Evolutionary conservation across 2,797 vertebrate genomes (phyloP).

Genomic region (Gadopsis bispinosus): DNA sequence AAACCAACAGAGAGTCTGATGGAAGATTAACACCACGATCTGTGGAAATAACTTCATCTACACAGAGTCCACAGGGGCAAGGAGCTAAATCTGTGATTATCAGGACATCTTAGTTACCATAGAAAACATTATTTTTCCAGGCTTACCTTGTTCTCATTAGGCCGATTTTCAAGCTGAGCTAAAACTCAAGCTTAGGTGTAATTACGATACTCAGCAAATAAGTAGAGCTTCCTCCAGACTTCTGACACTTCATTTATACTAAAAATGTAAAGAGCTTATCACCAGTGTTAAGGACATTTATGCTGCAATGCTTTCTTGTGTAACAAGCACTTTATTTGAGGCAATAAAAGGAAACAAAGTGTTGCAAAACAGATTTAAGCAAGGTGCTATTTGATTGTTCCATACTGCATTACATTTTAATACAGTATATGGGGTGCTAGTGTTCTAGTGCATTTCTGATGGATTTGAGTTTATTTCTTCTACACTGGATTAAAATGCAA

Average conservation of each 20-base stretch:
- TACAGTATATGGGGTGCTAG: background rate
- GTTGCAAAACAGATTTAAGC: slow-evolving; percentile 30
- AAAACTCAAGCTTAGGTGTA: background rate
- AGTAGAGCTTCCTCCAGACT: background rate
- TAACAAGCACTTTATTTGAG: background rate
- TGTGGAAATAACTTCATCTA: background rate
- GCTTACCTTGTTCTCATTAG: background rate
- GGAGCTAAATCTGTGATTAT: background rate
- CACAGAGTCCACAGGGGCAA: background rate
- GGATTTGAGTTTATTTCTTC: background rate
- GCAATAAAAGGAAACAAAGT: slow-evolving; percentile 26
- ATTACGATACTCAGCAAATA: background rate
- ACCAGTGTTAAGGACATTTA: background rate
- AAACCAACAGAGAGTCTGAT: background rate
- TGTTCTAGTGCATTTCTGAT: background rate
- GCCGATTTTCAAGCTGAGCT: background rate
- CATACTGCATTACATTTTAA: background rate
- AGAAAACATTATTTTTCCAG: background rate
- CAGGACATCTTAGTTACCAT: background rate
- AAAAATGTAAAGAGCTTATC: background rate
- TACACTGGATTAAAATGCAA: background rate
- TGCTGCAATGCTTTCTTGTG: slow-evolving; percentile 7
- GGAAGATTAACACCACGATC: no score
- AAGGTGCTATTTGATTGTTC: background rate
- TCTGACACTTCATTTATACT: background rate